Evolutionary conservation across 2,888 invertebrate genomes (phyloP), one percentile per base, ranked within the genome.

Genomic region (Temnothorax rugatulus): DNA sequence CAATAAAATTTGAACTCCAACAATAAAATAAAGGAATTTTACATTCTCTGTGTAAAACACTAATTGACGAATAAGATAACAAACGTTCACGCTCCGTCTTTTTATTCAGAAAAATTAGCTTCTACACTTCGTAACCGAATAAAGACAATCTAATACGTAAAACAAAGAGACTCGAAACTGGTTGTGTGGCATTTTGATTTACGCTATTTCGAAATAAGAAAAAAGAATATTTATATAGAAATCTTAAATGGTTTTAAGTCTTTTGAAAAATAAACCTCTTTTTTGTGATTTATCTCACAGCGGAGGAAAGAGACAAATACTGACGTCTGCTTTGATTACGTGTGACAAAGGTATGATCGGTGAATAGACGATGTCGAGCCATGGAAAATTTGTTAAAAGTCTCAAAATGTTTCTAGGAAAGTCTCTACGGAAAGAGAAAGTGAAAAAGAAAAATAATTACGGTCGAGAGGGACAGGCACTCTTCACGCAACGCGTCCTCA

Each of bases 401-500:
- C 50, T 50, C 1, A 50, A 50, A 50, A 13, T 18, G 18, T 50
- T 18, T 50, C 50, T 18, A 18, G 1, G 18, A 50, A 50, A 50
- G 50, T 50, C n/a, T 21, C 38, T 54, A 29, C 0, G 9, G 29
- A 25, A 4, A 8, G 5, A 4, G 11, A 34, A 38, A 4, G 44
- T 11, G 13, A 44, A n/a, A 50, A 41, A 41, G 9, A 41, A 41
- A 41, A 41, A 54, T 76, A 84, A 96, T 96, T 93, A 98, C 98
- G 94, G 97, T 97, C 84, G 99, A 99, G 79, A 99, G 96, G 74
- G 98, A 98, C 91, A 99, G 96, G 94, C 99, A 99, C 95, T 99
- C 99, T 93, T 98, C 98, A 95, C 99, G 99, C 89, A 99, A 97
- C 77, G 97, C 97, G 66, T 98, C 97, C 95, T 99, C 99, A 95